Evolutionary conservation across 2,888 invertebrate species (phyloP), one percentile per base, ranked within the genome.

Genomic region (Carabus problematicus): DNA sequence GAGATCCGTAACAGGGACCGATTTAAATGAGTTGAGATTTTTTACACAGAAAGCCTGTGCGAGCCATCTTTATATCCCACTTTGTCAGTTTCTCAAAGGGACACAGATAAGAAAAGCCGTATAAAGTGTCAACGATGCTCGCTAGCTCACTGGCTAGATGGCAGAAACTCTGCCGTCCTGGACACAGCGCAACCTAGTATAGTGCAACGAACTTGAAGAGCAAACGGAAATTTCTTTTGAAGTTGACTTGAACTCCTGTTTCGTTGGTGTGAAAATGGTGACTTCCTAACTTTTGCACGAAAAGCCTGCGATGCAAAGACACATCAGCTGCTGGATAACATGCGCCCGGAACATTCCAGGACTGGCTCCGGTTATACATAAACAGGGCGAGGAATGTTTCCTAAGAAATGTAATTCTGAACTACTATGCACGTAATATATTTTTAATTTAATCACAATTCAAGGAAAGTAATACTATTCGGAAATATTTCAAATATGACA

Each of bases 21-120:
- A 67, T 67, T 67, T 67, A 60, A 67, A 67, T 60, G 67, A 67
- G 60, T 60, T 42, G 12, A 67, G 67, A 67, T 67, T 67, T 60
- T 67, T 67, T 60, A 60, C 19, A 11, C 29, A 29, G 29, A 29
- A 6, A 29, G 41, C 54, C 12, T 52, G 18, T 52, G 39, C 14
- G 39, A 41, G 63, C 54, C 67, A 67, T 67, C 60, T 67, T 60
- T 67, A 52, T 67, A 54, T 67, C 39, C 67, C 60, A 67, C 60
- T 67, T 67, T 67, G 60, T 60, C 67, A 67, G 54, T 40, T 60
- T 18, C 54, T 60, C 14, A 60, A 67, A 67, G 59, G 19, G 41
- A 29, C 8, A 8, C 40, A 59, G 67, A 67, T 67, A 67, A 67
- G 67, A 41, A 41, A 59, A 67, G 56, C 45, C 64, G 52, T 67